Conservation (phyloP, 2,888 invertebrate species). For the Trichogramma dendrolimi region DNA sequence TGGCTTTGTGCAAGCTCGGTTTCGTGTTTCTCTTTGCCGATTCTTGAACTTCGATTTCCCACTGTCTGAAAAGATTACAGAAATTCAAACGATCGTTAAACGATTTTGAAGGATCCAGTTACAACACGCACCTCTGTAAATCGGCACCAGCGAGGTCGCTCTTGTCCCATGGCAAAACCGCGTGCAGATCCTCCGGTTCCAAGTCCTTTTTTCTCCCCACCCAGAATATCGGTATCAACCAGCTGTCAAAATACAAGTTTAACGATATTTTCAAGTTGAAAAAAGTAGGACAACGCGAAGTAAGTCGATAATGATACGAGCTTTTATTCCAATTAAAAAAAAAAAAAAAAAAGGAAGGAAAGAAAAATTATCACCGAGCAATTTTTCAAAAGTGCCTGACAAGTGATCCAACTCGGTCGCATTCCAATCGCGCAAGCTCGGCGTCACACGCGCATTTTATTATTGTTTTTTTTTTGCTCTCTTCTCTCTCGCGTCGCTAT, state of each 20-base stretch:
- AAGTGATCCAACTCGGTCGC: no score
- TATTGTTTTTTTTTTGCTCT: no score
- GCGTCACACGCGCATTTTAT: no score
- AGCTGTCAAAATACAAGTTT: conserved; percentile 52
- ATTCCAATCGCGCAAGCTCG: no score
- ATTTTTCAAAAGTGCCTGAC: no score
- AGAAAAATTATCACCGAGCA: no score
- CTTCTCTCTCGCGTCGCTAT: no score
- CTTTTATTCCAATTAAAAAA: no score
- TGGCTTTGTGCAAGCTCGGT: conserved; percentile 61
- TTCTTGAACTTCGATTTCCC: conserved; percentile 58
- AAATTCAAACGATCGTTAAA: background rate
- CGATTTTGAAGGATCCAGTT: background rate
- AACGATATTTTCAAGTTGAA: no score
- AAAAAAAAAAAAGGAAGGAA: no score
- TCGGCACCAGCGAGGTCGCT: conserved; percentile 65
- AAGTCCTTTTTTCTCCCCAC: conserved; percentile 63
- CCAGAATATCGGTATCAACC: conserved; percentile 64
- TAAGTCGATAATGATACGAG: no score
- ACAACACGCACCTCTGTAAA: conserved; percentile 55
- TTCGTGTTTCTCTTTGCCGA: conserved; percentile 54
- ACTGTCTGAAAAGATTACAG: conserved; percentile 51
- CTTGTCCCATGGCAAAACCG: conserved; percentile 59
- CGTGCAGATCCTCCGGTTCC: conserved; percentile 64
- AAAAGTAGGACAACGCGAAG: no score